phyloP scores from a whole-genome alignment of 2,797 vertebrate species.

The Siniperca obscura region DNA sequence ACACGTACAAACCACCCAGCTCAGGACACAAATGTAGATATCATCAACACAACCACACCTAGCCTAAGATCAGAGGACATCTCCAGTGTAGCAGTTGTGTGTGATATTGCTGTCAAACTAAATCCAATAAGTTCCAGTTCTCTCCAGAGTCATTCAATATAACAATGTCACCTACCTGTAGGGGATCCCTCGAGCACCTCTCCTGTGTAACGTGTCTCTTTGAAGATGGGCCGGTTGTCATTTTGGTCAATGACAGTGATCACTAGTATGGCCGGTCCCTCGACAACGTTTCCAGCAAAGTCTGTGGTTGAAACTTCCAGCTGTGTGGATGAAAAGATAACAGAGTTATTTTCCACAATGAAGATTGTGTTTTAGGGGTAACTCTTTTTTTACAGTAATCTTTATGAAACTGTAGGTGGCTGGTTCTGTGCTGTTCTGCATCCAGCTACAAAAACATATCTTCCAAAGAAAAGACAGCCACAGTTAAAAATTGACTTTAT shows the following conservation, averaged over 20 bases:
- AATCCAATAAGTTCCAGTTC: constrained; percentile 32
- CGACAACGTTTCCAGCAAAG: constrained; percentile 86
- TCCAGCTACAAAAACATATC: neutral
- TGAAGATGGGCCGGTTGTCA: constrained; percentile 96
- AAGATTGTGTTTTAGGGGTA: neutral
- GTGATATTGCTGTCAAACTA: constrained; percentile 27
- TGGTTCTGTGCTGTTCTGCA: neutral
- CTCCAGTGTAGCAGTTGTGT: constrained; percentile 8
- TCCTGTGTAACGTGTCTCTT: constrained; percentile 91
- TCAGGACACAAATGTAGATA: neutral
- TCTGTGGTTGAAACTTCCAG: constrained; percentile 80
- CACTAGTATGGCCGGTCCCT: constrained; percentile 88
- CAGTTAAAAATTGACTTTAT: neutral
- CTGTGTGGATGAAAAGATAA: constrained; percentile 56
- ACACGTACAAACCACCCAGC: neutral
- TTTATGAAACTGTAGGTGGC: neutral
- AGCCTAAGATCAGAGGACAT: constrained; percentile 7
- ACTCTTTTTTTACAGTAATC: constrained; percentile 3
- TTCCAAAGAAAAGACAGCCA: neutral
- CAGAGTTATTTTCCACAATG: constrained; percentile 16
- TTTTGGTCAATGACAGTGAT: constrained; percentile 95
- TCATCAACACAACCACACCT: neutral
- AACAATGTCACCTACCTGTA: constrained; percentile 85
- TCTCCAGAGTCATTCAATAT: constrained; percentile 22
- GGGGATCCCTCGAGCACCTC: constrained; percentile 97